Evolutionary conservation across 92 coral and sea anemone genomes (phyloP).

Genomic region (Porites lobata): DNA sequence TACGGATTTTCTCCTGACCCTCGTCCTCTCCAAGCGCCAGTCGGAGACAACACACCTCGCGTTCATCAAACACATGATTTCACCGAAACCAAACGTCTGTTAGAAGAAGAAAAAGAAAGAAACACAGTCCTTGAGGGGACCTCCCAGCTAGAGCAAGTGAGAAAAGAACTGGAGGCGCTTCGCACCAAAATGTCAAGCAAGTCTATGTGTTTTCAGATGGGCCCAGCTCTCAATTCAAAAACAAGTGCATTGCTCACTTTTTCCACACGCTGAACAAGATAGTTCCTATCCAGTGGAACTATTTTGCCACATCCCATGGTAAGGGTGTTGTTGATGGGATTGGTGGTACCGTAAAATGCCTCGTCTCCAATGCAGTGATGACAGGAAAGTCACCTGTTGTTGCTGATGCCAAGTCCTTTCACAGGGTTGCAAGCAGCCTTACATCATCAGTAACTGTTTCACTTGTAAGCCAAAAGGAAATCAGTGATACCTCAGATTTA

Average conservation of each 20-base stretch:
- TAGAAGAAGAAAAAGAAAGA: background rate
- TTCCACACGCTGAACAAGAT: slow-evolving; percentile 55
- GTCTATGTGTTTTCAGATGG: slow-evolving; percentile 77
- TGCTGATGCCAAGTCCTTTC: slow-evolving; percentile 69
- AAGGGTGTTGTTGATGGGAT: slow-evolving; percentile 82
- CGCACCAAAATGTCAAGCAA: slow-evolving; percentile 29
- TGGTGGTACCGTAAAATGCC: slow-evolving; percentile 77
- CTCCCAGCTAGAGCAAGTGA: background rate
- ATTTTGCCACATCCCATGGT: slow-evolving; percentile 82
- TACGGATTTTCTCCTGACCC: too few relatives aligned
- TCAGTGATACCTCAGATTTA: slow-evolving; percentile 43
- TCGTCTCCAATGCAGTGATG: slow-evolving; percentile 79
- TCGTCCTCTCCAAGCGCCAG: too few relatives aligned
- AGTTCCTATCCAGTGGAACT: slow-evolving; percentile 73
- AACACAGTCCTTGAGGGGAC: background rate
- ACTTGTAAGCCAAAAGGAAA: slow-evolving; percentile 60
- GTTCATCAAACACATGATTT: background rate
- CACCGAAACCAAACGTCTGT: background rate
- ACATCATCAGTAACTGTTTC: slow-evolving; percentile 47
- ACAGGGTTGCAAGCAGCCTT: slow-evolving; percentile 53
- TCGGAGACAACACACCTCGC: background rate
- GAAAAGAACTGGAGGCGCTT: slow-evolving; percentile 14
- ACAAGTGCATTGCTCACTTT: slow-evolving; percentile 70
- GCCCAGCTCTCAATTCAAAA: slow-evolving; percentile 79
- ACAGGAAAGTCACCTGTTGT: slow-evolving; percentile 54